A percentile compares a stretch with the other conserved stretches of the same genome.
These are phyloP conservation scores for Neoscelio sp. DNA, from an alignment of 2,888 invertebrate genomes.

Conservation along the genomic window DNA sequence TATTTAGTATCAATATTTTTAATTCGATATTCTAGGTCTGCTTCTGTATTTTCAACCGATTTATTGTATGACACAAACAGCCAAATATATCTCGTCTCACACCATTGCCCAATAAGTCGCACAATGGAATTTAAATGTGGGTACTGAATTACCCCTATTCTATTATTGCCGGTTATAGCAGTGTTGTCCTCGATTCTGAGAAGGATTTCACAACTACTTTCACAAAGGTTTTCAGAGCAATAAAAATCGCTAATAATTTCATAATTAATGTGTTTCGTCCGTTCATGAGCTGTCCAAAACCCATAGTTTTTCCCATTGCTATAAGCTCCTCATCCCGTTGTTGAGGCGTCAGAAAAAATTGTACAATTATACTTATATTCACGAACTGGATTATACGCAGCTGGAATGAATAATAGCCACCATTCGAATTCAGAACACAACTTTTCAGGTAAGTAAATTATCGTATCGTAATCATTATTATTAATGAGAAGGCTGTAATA, in stretches of 20 bases:
- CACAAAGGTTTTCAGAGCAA: slow-evolving; percentile 52
- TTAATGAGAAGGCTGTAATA: background rate
- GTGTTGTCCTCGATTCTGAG: slow-evolving; percentile 61
- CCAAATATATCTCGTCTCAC: slow-evolving; percentile 36
- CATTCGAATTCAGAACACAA: slow-evolving; percentile 10
- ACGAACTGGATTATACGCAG: too few species aligned
- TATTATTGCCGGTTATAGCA: slow-evolving; percentile 42
- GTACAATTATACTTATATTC: slow-evolving; percentile 2
- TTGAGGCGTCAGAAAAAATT: slow-evolving; percentile 48
- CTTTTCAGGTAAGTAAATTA: background rate
- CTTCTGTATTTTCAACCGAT: slow-evolving; percentile 12
- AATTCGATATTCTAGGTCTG: slow-evolving; percentile 14
- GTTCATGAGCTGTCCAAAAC: slow-evolving; percentile 28
- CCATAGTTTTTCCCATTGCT: slow-evolving; percentile 22
- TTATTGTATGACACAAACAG: slow-evolving; percentile 36
- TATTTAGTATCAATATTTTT: slow-evolving; percentile 57
- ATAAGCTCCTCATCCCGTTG: slow-evolving; percentile 45
- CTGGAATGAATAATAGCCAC: slow-evolving; percentile 24
- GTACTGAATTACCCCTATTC: slow-evolving; percentile 38
- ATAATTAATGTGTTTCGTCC: slow-evolving; percentile 46
- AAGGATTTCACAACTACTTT: slow-evolving; percentile 37
- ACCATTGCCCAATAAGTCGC: slow-evolving; percentile 38
- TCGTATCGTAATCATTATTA: background rate
- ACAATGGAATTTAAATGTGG: slow-evolving; percentile 1
- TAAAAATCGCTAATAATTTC: slow-evolving; percentile 48